Evolutionary conservation across 1,140 invertebrate genomes (phyloP).

Genomic region (Trichonephila clavipes): DNA sequence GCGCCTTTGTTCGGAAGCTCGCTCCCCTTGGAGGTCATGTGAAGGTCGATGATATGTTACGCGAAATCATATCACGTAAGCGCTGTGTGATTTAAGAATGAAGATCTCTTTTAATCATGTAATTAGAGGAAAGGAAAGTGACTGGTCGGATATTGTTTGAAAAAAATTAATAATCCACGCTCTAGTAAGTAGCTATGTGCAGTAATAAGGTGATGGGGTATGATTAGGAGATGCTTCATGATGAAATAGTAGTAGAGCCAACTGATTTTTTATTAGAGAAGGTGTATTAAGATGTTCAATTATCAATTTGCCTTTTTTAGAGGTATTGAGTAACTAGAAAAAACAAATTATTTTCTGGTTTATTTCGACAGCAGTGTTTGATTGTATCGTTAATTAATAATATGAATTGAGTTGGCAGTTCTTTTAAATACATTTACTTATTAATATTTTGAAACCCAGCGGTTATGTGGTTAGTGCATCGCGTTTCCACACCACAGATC

Average conservation of each 20-base stretch:
- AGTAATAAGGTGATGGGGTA: background rate
- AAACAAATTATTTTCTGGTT: too few species aligned
- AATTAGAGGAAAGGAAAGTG: background rate
- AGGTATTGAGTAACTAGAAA: too few species aligned
- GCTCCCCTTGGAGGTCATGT: conserved; percentile 8
- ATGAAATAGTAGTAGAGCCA: background rate
- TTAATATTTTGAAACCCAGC: too few species aligned
- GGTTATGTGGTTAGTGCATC: too few species aligned
- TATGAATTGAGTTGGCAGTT: too few species aligned
- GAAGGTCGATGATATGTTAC: background rate
- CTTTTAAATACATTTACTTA: too few species aligned
- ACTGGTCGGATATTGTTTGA: background rate
- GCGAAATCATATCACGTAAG: conserved; percentile 20
- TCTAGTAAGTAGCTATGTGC: background rate
- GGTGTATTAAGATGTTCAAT: background rate
- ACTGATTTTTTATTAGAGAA: background rate
- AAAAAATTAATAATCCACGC: conserved; percentile 22
- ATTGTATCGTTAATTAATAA: too few species aligned
- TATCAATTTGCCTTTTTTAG: background rate
- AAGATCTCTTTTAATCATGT: conserved; percentile 21
- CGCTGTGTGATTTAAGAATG: background rate
- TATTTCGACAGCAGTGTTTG: too few species aligned
- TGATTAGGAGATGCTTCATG: background rate
- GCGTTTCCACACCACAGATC: too few species aligned
- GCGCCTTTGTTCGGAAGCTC: conserved; percentile 19